Evolutionary conservation across 2,888 invertebrate genomes (phyloP).

Genomic region (Leptinotarsa rubiginosa): DNA sequence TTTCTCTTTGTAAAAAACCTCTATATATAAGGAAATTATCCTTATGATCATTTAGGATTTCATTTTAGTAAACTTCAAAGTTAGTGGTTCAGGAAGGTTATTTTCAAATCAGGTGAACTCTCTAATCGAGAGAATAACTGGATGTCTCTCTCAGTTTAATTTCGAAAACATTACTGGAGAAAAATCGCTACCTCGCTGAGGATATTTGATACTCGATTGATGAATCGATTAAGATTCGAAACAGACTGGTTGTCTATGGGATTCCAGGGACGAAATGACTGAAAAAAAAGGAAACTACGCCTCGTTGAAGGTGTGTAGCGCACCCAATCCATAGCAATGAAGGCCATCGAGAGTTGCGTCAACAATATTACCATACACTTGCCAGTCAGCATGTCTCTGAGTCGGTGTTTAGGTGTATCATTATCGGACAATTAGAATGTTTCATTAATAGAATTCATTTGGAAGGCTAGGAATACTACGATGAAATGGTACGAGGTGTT

Average conservation of each 20-base stretch:
- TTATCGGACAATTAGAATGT: constrained; percentile 15
- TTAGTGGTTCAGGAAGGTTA: no score
- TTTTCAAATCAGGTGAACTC: no score
- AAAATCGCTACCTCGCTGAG: neutral
- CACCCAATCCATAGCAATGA: constrained; percentile 56
- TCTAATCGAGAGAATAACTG: no score
- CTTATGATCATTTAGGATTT: no score
- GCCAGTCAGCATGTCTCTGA: constrained; percentile 57
- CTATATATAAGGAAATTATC: no score
- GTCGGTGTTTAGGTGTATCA: constrained; percentile 31
- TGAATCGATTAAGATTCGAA: constrained; percentile 46
- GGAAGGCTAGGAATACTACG: no score
- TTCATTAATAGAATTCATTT: no score
- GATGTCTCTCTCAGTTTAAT: no score
- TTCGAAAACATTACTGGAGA: neutral
- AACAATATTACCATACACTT: constrained; percentile 49
- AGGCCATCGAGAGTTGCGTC: constrained; percentile 49
- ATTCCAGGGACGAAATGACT: constrained; percentile 48
- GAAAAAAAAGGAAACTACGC: constrained; percentile 50
- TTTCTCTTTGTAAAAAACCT: no score
- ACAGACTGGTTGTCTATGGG: constrained; percentile 51
- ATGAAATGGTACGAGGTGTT: no score
- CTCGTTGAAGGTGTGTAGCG: constrained; percentile 60
- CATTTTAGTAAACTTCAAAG: no score
- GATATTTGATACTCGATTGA: constrained; percentile 43